phyloP scores from a whole-genome alignment of 2,888 invertebrate genomes.

The Lamproptera curius region DNA sequence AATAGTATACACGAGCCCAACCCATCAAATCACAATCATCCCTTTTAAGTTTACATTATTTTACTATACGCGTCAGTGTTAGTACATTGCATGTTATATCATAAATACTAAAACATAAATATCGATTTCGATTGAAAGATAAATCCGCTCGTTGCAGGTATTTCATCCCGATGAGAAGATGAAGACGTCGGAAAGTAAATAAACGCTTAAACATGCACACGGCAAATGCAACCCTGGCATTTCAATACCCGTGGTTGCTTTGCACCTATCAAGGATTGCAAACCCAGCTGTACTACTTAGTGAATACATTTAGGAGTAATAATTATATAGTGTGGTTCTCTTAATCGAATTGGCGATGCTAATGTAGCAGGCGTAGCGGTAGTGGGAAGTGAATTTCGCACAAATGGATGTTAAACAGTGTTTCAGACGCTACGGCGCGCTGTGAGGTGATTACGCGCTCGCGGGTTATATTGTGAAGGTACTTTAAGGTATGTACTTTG shows the following conservation, averaged over 20 bases:
- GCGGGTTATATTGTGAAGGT: background rate
- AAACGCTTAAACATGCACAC: conserved; percentile 15
- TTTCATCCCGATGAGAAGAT: conserved; percentile 38
- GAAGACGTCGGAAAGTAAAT: conserved; percentile 31
- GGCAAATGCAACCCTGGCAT: conserved; percentile 2
- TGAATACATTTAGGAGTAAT: background rate
- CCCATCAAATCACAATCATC: no score
- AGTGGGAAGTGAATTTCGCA: background rate
- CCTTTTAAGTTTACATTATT: conserved; percentile 11
- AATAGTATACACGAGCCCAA: no score
- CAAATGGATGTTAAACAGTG: background rate
- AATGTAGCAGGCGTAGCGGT: background rate
- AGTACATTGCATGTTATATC: background rate
- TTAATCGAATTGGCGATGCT: background rate
- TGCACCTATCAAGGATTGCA: no score
- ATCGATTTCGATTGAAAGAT: conserved; percentile 3
- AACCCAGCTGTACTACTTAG: background rate
- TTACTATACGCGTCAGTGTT: conserved; percentile 8
- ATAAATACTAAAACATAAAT: background rate
- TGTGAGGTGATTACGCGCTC: background rate
- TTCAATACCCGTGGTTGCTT: conserved; percentile 5
- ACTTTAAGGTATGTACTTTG: background rate
- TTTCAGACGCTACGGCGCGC: background rate
- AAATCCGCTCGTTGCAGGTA: conserved; percentile 39
- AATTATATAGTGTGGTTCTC: background rate